Evolutionary conservation across 2,797 vertebrate genomes (phyloP).

Genomic region (Lutjanus campechanus): DNA sequence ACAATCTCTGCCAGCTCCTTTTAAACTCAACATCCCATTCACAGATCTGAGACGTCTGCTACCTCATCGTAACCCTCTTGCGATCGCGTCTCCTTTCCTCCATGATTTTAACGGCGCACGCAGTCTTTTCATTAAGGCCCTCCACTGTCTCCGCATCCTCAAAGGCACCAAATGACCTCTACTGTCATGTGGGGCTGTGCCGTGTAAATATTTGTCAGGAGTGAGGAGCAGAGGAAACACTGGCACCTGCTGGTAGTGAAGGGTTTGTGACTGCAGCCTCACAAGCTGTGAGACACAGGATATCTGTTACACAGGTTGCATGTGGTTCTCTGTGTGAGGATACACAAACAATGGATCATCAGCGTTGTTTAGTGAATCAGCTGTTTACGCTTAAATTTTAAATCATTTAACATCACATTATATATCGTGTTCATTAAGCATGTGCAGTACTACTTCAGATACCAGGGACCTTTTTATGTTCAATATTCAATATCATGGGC

Average conservation of each 20-base stretch:
- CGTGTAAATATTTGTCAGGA: conserved; percentile 35
- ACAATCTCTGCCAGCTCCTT: conserved; percentile 18
- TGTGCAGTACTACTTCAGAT: too few relatives aligned
- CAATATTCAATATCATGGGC: too few relatives aligned
- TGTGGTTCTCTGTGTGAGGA: background rate
- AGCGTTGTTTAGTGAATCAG: too few relatives aligned
- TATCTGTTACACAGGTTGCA: too few relatives aligned
- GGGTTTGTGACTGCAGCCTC: background rate
- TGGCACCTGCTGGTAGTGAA: conserved; percentile 64
- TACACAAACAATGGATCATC: too few relatives aligned
- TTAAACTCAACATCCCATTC: conserved; percentile 37
- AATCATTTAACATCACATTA: too few relatives aligned
- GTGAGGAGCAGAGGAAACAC: conserved; percentile 39
- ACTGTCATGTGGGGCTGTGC: conserved; percentile 58
- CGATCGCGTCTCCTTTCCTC: background rate
- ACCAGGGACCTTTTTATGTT: too few relatives aligned
- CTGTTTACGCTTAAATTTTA: too few relatives aligned
- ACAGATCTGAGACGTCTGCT: conserved; percentile 14
- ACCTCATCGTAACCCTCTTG: background rate
- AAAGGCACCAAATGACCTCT: conserved; percentile 76
- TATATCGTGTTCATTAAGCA: too few relatives aligned
- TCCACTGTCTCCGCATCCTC: conserved; percentile 47
- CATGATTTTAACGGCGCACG: background rate
- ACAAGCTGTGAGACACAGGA: too few relatives aligned
- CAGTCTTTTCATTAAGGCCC: conserved; percentile 37